Percentiles rank a stretch among this genome's conserved stretches.
phyloP scores from a whole-genome alignment of 2,888 invertebrate species.

The Euclidia mi region DNA sequence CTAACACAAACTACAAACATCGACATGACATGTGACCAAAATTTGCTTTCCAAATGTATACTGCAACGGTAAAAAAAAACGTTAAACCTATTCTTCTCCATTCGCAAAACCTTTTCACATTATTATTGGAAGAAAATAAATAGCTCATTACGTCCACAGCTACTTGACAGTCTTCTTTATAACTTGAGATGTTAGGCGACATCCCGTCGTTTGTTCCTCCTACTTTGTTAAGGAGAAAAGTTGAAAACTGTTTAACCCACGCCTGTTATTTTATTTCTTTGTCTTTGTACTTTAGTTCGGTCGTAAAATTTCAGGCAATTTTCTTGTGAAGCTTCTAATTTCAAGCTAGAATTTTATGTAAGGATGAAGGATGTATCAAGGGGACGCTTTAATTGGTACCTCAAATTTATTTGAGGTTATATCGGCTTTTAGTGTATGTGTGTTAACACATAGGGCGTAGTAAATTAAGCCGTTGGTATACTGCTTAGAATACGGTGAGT shows the following conservation, averaged over 20 bases:
- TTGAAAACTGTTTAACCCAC: conserved; percentile 45
- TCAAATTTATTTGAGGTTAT: no score
- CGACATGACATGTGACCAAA: no score
- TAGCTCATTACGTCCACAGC: conserved; percentile 24
- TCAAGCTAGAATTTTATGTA: neutral
- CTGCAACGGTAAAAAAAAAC: neutral
- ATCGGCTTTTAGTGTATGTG: no score
- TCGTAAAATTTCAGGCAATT: conserved; percentile 39
- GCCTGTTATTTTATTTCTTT: conserved; percentile 30
- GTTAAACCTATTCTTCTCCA: conserved; percentile 7
- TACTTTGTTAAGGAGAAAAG: conserved; percentile 48
- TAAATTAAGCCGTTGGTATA: no score
- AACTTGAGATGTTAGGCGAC: conserved; percentile 33
- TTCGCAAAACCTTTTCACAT: conserved; percentile 8
- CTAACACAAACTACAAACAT: no score
- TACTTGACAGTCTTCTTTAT: conserved; percentile 28
- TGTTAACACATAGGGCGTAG: no score
- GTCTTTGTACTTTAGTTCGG: conserved; percentile 29
- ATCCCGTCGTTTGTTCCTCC: conserved; percentile 26
- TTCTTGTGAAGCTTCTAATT: neutral
- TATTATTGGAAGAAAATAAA: conserved; percentile 23
- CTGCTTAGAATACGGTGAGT: no score
- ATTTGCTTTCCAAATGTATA: no score
- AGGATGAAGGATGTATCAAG: no score
- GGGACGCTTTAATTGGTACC: no score